These are phyloP conservation scores for Cetonia aurata DNA, from an alignment of 2,888 invertebrate genomes.

Conservation along the genomic window DNA sequence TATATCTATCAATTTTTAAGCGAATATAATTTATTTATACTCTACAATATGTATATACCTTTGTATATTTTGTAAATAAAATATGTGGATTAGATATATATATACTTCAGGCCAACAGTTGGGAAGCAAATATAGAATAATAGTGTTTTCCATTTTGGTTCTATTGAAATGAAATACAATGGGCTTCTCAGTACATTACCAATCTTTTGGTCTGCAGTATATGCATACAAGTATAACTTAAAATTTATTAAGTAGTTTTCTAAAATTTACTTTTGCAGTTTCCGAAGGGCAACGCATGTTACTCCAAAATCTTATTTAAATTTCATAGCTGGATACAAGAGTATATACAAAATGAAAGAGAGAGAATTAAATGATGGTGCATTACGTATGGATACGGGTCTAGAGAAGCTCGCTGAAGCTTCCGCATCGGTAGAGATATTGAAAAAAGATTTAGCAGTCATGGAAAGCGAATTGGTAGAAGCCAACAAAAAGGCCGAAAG, in stretches of 20 bases:
- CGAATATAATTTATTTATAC: too few species aligned
- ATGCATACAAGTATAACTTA: not conserved
- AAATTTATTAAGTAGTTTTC: not conserved
- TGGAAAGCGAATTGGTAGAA: constrained; percentile 93
- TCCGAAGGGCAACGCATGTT: constrained; percentile 93
- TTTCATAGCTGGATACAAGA: constrained; percentile 95
- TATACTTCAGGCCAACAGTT: too few species aligned
- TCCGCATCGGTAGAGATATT: constrained; percentile 92
- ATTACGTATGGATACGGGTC: constrained; percentile 93
- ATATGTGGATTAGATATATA: too few species aligned
- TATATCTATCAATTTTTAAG: too few species aligned
- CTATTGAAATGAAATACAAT: too few species aligned
- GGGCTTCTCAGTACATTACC: too few species aligned
- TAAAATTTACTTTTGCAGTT: constrained; percentile 67
- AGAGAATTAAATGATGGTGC: constrained; percentile 92
- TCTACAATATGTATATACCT: too few species aligned
- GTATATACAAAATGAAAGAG: constrained; percentile 90
- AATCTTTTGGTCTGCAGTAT: too few species aligned
- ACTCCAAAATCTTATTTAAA: constrained; percentile 97
- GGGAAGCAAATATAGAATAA: too few species aligned
- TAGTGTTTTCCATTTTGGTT: too few species aligned
- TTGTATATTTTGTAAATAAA: too few species aligned
- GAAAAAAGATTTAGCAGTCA: constrained; percentile 91
- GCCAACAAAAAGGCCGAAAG: constrained; percentile 94
- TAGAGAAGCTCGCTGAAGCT: constrained; percentile 95